Percentiles rank a stretch among this genome's conserved stretches.
Evolutionary conservation across 2,797 vertebrate genomes (phyloP).

Genomic region (Gallinago solitaria): DNA sequence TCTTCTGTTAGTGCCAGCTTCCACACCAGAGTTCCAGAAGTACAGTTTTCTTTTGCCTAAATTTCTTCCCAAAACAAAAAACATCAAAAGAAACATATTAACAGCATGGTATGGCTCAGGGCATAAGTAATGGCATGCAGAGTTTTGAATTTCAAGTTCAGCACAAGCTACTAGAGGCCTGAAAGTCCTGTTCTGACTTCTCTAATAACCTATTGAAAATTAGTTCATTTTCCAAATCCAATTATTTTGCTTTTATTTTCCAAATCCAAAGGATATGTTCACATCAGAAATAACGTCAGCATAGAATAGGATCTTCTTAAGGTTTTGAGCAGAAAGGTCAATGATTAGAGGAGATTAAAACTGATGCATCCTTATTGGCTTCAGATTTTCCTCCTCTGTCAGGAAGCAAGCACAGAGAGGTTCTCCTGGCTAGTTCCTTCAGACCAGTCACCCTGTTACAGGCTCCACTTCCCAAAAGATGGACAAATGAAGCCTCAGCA

Average conservation of each 20-base stretch:
- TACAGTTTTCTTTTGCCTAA: background rate
- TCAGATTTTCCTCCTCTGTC: background rate
- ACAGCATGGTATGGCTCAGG: background rate
- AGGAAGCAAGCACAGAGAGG: background rate
- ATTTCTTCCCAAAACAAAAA: background rate
- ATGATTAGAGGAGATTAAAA: background rate
- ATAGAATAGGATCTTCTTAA: background rate
- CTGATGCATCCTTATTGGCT: background rate
- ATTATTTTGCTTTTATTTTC: background rate
- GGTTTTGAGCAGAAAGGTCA: background rate
- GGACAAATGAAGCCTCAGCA: background rate
- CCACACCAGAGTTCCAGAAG: background rate
- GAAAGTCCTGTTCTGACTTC: background rate
- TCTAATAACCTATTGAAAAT: background rate
- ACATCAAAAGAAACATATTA: background rate
- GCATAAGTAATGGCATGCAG: background rate
- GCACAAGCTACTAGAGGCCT: background rate
- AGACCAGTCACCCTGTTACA: background rate
- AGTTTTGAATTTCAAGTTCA: slow-evolving; percentile 30
- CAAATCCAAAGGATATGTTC: background rate
- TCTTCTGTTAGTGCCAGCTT: background rate
- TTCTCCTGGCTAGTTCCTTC: background rate
- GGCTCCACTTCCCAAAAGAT: background rate
- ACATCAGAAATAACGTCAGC: background rate
- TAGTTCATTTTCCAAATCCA: background rate